Percentiles rank a stretch among this genome's conserved stretches.
Evolutionary conservation across 2,113 vertebrate species (phyloP).

Genomic region (Pogona vitticeps): DNA sequence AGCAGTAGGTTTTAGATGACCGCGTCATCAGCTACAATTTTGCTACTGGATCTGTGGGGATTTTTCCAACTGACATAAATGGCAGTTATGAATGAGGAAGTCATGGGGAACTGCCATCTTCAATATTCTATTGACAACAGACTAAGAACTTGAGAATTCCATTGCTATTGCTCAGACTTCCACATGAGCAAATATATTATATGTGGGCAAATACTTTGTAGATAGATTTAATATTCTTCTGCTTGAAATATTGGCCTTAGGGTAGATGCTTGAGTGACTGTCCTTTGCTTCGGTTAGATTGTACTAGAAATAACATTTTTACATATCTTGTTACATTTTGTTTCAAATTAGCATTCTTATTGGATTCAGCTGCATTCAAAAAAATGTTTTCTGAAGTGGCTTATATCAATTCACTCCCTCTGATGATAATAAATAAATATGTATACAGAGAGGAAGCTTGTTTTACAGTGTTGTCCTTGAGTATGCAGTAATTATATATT

Average conservation of each 20-base stretch:
- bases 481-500: neutral
- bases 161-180: neutral
- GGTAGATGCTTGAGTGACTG: neutral
- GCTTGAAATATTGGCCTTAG: constrained; percentile 9
- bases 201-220: neutral
- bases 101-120: neutral
- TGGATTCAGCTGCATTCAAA: neutral
- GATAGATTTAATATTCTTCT: constrained; percentile 2
- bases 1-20: neutral
- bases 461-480: neutral
- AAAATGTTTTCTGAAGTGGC: neutral
- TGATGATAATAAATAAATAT: constrained; percentile 8
- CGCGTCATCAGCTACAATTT: neutral
- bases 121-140: neutral
- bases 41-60: neutral
- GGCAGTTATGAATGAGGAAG: neutral
- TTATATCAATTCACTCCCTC: neutral
- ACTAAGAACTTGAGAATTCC: neutral
- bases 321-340: neutral
- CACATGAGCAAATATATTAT: neutral
- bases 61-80: neutral
- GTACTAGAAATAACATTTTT: neutral
- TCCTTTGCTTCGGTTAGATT: neutral
- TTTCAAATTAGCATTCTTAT: neutral
- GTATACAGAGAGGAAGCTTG: neutral